Evolutionary conservation across 30 jellyfish, hydroid and myxozoan genomes (phyloP), one percentile per base, ranked within the genome.

Genomic region (Nemopilema nomurai): DNA sequence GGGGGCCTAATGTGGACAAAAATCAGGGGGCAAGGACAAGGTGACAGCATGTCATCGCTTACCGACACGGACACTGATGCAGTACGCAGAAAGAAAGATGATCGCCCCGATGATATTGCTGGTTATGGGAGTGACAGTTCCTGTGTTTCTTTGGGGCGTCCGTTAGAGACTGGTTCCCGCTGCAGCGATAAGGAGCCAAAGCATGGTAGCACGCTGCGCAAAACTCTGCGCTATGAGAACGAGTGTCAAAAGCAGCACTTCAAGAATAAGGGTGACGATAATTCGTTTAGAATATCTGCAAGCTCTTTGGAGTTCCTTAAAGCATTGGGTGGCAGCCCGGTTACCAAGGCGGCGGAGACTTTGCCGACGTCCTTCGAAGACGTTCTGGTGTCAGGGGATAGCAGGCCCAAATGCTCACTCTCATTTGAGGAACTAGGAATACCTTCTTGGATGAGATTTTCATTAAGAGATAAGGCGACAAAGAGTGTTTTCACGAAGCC

Each of bases 331-430:
- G 81, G 53, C 52, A 71, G 80, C 69, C 27, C 41, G 0, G 71
- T 83, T 52, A 20, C 71, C 77, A 70, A 69, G 21, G 49, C 71
- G 21, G 71, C 51, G 9, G 76, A 63, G n/a, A 17, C 67, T 0
- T 1, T 66, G 73, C 89, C 89, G 29, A 8, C 20, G 8, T 21
- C 28, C 1, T 41, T n/a, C 49, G 51, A 27, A 8, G 97, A 90
- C 51, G 92, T 90, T 9, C 63, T 90, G 23, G 90, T 90, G 9
- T 24, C 57, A 70, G 97, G 97, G 8, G 87, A 90, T 22, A 57
- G 29, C 76, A 78, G 79, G 70, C 88, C 91, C 26, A 86, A 67
- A 8, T 72, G 91, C 30, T 26, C 71, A 18, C 68, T 49, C 57
- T 26, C 76, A 19, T 16, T 83, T 16, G 91, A 78, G 64, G 88